Evolutionary conservation across 37 sponge, comb jelly and placozoan genomes (phyloP).

Genomic region (Axinella damicornis): DNA sequence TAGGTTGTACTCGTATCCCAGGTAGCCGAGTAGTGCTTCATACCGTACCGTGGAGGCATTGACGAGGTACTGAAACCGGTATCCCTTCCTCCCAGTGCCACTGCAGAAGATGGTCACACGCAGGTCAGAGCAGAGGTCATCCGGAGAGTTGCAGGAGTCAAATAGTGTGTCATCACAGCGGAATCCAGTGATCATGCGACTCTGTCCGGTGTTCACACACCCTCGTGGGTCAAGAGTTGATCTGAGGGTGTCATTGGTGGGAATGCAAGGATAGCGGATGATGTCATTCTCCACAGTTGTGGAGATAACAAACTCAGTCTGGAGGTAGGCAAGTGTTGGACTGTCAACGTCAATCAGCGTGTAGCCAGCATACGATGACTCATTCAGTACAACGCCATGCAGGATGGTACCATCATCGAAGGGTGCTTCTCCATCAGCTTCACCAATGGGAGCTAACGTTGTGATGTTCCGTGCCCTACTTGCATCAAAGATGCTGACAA

Average conservation of each 20-base stretch:
- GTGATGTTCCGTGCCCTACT: conserved; percentile 49
- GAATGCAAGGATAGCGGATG: conserved; percentile 66
- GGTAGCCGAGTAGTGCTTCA: conserved; percentile 57
- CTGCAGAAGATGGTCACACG: conserved; percentile 61
- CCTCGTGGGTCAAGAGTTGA: conserved; percentile 18
- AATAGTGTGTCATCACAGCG: conserved; percentile 54
- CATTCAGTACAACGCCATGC: conserved; percentile 39
- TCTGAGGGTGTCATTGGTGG: background rate
- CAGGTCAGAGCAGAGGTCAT: conserved; percentile 72
- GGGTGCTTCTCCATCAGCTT: conserved; percentile 81
- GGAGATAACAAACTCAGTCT: conserved; percentile 35
- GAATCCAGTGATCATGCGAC: conserved; percentile 19
- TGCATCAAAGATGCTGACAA: conserved; percentile 78
- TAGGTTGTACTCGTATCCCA: conserved; percentile 68
- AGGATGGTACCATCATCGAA: conserved; percentile 31
- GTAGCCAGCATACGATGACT: conserved; percentile 79
- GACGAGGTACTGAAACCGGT: conserved; percentile 48
- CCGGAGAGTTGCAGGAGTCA: conserved; percentile 39
- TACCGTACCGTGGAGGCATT: conserved; percentile 55
- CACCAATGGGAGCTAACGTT: conserved; percentile 52
- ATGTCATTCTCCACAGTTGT: conserved; percentile 46
- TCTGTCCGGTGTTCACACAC: conserved; percentile 14
- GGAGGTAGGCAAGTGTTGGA: conserved; percentile 52
- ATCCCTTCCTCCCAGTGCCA: conserved; percentile 40
- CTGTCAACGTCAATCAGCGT: conserved; percentile 60